Evolutionary conservation across 1,140 invertebrate genomes (phyloP).

Genomic region (Pseudobourletiella spinata): DNA sequence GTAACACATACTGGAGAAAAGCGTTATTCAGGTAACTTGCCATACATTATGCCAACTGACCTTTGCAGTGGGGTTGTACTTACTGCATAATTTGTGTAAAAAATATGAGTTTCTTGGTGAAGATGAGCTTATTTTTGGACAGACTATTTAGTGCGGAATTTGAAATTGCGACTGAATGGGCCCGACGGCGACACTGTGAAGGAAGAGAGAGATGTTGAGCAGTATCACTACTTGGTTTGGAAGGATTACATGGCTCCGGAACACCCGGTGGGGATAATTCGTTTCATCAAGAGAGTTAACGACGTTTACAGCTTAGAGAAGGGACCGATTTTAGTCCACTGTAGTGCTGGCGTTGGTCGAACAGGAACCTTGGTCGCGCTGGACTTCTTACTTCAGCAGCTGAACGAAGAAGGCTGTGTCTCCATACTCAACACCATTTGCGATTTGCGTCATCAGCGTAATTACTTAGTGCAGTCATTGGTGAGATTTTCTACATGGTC

Average conservation of each 20-base stretch:
- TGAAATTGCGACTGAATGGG: conserved; percentile 52
- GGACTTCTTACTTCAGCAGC: conserved; percentile 76
- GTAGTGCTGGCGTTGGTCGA: conserved; percentile 82
- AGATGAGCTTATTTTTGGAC: conserved; percentile 39
- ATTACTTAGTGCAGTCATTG: conserved; percentile 85
- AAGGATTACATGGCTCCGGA: conserved; percentile 90
- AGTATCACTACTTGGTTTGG: conserved; percentile 92
- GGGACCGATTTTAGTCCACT: conserved; percentile 80
- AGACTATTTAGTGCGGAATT: conserved; percentile 69
- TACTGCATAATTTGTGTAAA: no score
- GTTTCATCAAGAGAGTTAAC: conserved; percentile 81
- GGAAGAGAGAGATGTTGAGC: conserved; percentile 64
- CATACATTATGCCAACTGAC: no score
- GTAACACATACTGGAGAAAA: conserved; percentile 68
- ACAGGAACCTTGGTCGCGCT: conserved; percentile 85
- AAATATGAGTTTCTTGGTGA: no score
- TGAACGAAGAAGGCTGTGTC: conserved; percentile 67
- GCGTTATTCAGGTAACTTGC: conserved; percentile 44
- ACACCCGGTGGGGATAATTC: conserved; percentile 77
- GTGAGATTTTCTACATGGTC: no score
- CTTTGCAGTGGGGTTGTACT: no score
- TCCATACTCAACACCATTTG: conserved; percentile 84
- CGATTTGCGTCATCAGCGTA: conserved; percentile 77
- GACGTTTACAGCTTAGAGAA: conserved; percentile 67
- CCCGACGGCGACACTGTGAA: conserved; percentile 43